A percentile compares a stretch with the other conserved stretches of the same genome.
Evolutionary conservation across 2,113 vertebrate species (phyloP).

Genomic region (Ellobius talpinus): DNA sequence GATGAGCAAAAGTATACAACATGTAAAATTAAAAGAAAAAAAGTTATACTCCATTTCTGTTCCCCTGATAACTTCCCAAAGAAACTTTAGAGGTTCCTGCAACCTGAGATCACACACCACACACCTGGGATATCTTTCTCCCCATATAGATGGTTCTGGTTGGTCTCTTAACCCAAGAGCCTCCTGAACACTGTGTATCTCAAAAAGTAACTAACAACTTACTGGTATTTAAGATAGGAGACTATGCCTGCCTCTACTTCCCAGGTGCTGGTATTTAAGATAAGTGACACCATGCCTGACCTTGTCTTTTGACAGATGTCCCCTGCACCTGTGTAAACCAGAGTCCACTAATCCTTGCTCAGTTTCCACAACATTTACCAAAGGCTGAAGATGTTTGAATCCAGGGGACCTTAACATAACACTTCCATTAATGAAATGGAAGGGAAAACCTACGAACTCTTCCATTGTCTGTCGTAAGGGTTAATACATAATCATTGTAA

Average conservation of each 20-base stretch:
- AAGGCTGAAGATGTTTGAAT: conserved; percentile 25
- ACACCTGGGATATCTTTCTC: not conserved
- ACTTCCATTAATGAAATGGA: not conserved
- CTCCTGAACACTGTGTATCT: not conserved
- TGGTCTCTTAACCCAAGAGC: not conserved
- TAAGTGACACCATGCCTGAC: not conserved
- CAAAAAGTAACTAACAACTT: not conserved
- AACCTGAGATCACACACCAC: not conserved
- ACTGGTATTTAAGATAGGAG: not conserved
- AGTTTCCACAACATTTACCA: conserved; percentile 11
- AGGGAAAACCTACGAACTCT: not conserved
- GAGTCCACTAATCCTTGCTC: not conserved
- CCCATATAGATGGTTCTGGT: not conserved
- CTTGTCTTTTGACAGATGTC: not conserved
- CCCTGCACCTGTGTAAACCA: not conserved
- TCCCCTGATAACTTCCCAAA: not conserved
- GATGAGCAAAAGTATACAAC: not conserved
- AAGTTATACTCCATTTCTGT: not conserved
- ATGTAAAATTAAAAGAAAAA: not conserved
- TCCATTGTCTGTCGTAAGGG: not conserved
- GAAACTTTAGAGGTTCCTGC: not conserved
- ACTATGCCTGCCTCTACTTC: not conserved
- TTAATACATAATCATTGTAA: not conserved
- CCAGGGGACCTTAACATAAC: not conserved
- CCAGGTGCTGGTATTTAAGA: not conserved